phyloP scores from a whole-genome alignment of 2,797 vertebrate species.

The Melanitta fusca region DNA sequence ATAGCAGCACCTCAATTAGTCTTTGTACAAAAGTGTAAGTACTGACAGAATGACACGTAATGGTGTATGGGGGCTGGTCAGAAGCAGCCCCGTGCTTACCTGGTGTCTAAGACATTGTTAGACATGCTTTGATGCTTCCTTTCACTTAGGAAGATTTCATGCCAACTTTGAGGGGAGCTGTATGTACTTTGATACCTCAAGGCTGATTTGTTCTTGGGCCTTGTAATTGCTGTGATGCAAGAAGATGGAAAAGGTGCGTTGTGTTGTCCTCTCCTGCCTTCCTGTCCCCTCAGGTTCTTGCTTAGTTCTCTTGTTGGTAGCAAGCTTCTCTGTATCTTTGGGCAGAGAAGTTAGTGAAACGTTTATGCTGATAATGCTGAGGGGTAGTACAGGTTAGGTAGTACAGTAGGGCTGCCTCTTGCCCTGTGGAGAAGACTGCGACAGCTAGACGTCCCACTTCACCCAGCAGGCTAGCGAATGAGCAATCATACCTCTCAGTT shows the following conservation, averaged over 20 bases:
- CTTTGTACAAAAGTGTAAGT: conserved; percentile 33
- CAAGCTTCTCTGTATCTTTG: conserved; percentile 41
- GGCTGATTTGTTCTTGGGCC: conserved; percentile 18
- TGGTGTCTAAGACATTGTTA: conserved; percentile 4
- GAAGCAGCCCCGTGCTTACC: conserved; percentile 37
- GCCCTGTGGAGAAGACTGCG: conserved; percentile 25
- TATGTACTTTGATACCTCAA: not conserved
- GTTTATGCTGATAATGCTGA: not conserved
- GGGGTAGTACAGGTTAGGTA: conserved; percentile 9
- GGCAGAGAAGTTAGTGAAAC: not conserved
- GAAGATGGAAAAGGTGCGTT: conserved; percentile 9
- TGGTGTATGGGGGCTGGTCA: conserved; percentile 52
- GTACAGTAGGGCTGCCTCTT: conserved; percentile 38
- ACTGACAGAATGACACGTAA: not conserved
- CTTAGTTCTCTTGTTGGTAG: conserved; percentile 31
- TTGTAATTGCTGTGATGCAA: not conserved
- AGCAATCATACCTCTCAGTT: not conserved
- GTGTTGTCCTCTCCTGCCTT: conserved; percentile 41
- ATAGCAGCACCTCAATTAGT: conserved; percentile 29
- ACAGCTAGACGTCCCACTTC: conserved; percentile 30
- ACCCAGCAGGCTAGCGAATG: not conserved
- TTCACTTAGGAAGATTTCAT: conserved; percentile 13
- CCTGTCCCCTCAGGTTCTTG: conserved; percentile 11
- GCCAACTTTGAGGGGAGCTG: conserved; percentile 3
- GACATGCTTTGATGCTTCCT: not conserved